phyloP scores from a whole-genome alignment of 53 echinoderm and acorn worm genomes.

The Echinarachnius parma region DNA sequence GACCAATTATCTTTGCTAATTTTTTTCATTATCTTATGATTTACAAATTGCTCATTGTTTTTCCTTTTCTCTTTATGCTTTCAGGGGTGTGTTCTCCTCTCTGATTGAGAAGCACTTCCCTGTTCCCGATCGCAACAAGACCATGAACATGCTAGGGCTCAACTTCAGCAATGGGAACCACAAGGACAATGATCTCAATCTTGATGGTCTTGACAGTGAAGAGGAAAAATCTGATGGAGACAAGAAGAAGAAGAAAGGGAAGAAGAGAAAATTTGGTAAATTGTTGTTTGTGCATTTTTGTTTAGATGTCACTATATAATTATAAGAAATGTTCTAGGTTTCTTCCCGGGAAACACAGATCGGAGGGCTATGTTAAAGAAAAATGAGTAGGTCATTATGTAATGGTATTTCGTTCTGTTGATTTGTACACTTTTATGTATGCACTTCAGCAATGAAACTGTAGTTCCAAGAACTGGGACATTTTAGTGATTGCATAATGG shows the following conservation, averaged over 20 bases:
- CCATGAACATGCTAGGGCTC: slow-evolving; percentile 80
- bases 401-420: too few relatives aligned
- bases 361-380: not conserved
- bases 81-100: slow-evolving; percentile 82
- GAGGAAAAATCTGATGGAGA: not conserved
- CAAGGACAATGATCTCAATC: slow-evolving; percentile 1
- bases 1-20: not conserved
- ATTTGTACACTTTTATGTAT: too few relatives aligned
- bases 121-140: slow-evolving; percentile 93
- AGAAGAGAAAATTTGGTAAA: slow-evolving; percentile 69
- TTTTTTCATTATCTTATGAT: not conserved
- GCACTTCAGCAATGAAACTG: too few relatives aligned
- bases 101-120: slow-evolving; percentile 97
- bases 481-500: too few relatives aligned
- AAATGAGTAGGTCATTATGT: too few relatives aligned
- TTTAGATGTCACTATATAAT: too few relatives aligned
- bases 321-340: too few relatives aligned
- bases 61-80: slow-evolving; percentile 2
- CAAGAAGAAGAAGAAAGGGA: slow-evolving; percentile 26
- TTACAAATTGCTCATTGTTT: too few relatives aligned
- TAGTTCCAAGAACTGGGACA: too few relatives aligned
- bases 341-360: too few relatives aligned
- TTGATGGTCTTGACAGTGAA: not conserved
- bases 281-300: too few relatives aligned
- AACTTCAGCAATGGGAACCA: slow-evolving; percentile 41